phyloP scores from a whole-genome alignment of 2,797 vertebrate species.

The Manis javanica region DNA sequence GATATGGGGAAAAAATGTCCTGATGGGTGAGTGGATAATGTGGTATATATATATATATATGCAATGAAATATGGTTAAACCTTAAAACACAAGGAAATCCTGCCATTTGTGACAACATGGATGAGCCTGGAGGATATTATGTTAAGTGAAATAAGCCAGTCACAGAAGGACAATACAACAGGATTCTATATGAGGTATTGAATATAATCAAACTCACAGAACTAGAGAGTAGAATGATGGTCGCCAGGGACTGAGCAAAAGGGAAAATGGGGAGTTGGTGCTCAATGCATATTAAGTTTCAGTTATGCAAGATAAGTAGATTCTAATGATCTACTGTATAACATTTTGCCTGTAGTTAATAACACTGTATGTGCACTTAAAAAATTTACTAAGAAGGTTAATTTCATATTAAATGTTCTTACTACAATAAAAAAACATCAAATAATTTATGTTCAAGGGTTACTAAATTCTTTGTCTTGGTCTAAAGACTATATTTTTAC shows the following conservation, averaged over 20 bases:
- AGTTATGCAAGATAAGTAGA: background rate
- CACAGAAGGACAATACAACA: background rate
- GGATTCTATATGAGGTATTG: background rate
- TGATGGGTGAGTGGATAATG: background rate
- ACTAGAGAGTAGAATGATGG: background rate
- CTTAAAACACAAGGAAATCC: background rate
- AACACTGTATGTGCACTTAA: background rate
- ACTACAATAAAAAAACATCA: background rate
- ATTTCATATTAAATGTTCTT: background rate
- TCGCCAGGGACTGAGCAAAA: background rate
- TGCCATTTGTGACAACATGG: background rate
- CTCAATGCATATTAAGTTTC: background rate
- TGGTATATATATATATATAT: background rate
- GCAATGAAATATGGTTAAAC: background rate
- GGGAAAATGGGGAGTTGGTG: background rate
- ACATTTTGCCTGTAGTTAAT: background rate
- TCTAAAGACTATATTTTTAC: background rate
- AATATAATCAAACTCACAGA: background rate
- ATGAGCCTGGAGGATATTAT: background rate
- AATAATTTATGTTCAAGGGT: background rate
- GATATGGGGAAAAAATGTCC: background rate
- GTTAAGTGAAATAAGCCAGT: background rate
- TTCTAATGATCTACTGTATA: background rate
- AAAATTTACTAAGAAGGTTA: background rate
- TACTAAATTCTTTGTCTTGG: background rate